Evolutionary conservation across 2,888 invertebrate genomes (phyloP), one percentile per base, ranked within the genome.

Genomic region (Ophioninae sp.): DNA sequence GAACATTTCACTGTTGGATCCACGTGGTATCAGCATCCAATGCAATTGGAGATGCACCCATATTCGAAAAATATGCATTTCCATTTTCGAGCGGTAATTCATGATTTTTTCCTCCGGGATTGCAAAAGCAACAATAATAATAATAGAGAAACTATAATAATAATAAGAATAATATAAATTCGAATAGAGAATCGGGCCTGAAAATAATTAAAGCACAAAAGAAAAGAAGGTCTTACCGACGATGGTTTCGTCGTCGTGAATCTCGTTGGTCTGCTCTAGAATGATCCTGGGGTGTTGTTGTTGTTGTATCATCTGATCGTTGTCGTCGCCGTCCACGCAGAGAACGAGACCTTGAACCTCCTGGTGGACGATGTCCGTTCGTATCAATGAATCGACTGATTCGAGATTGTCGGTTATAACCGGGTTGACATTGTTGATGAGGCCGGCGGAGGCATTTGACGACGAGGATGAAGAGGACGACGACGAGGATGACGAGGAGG

Each of bases 221-320:
- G 44, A 23, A 44, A 13, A 30, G 57, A 20, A 23, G 10, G 13
- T 37, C 78, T 75, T 50, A 75, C 72, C 80, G 73, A 76, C 61
- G 59, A 75, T 81, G 37, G 87, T 85, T 86, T 87, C 89, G 81
- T 83, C 88, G 68, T 84, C 86, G 79, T 83, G 75, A 68, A 88
- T 84, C 62, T 91, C 88, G 75, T 86, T 84, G 64, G 87, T 86
- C 77, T 89, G 85, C 69, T 87, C 87, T 50, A 88, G 50, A 17
- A 50, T 17, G 50, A 50, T 50, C 50, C 50, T 50, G 61, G 85
- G 85, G 65, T 87, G 87, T 21, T 86, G 88, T 41, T 88, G 87
- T 30, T 86, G 70, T 59, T 88, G 88, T 8, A 87, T 83, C n/a
- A 87, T 87, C 37, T 86, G 86, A 39, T 83, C 83, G 41, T 87